These are phyloP conservation scores for Idaea dimidiata DNA, from an alignment of 2,888 invertebrate genomes.

Conservation along the genomic window DNA sequence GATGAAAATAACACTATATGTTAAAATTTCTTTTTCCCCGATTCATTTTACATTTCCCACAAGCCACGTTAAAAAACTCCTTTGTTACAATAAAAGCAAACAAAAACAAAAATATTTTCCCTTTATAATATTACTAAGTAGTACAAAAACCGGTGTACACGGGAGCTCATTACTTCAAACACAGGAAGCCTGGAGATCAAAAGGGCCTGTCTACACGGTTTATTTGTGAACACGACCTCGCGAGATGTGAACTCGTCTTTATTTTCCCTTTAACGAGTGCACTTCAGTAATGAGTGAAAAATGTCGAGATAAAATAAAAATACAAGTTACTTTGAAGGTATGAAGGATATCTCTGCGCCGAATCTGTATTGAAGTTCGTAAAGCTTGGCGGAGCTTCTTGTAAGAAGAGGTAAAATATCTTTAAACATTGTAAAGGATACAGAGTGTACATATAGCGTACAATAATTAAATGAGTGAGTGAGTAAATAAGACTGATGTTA, in stretches of 20 bases:
- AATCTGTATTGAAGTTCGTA: neutral
- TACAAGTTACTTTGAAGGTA: neutral
- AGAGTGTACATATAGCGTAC: too few relatives aligned
- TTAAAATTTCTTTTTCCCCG: too few relatives aligned
- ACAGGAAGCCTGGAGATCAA: constrained; percentile 36
- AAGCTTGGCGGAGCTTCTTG: neutral
- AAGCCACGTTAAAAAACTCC: too few relatives aligned
- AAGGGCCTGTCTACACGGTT: constrained; percentile 44
- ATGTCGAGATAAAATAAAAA: constrained; percentile 6
- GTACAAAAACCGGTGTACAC: constrained; percentile 24
- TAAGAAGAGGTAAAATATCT: neutral
- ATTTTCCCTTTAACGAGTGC: constrained; percentile 37
- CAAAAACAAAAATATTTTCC: neutral
- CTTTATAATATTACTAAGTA: neutral
- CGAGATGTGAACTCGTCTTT: constrained; percentile 23
- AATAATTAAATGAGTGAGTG: too few relatives aligned
- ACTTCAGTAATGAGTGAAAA: constrained; percentile 10
- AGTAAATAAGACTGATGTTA: too few relatives aligned
- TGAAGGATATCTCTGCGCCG: neutral
- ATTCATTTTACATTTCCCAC: too few relatives aligned
- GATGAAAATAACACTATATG: too few relatives aligned
- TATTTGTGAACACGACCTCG: constrained; percentile 41
- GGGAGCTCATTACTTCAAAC: constrained; percentile 49
- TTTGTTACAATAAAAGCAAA: too few relatives aligned
- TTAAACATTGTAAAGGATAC: too few relatives aligned